Conservation (phyloP, 2,888 invertebrate genomes). For the Megalurothrips usitatus region DNA sequence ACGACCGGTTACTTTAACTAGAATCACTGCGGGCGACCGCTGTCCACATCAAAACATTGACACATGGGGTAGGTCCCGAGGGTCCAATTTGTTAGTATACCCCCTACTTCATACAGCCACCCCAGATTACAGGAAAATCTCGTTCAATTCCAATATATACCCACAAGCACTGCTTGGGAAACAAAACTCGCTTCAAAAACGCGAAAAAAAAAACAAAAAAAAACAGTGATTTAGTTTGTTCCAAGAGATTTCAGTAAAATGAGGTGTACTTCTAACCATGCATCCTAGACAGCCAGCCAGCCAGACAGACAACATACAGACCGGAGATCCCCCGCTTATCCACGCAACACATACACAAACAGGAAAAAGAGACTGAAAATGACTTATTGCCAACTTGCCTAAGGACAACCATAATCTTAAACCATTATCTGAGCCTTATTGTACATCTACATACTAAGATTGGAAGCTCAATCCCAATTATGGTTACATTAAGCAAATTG, state of each 20-base stretch:
- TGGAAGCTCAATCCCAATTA: constrained; percentile 20
- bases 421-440: constrained; percentile 17
- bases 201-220: not conserved
- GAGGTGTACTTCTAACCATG: constrained; percentile 25
- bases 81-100: constrained; percentile 20
- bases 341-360: constrained; percentile 26
- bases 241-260: constrained; percentile 26
- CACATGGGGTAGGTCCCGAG: constrained; percentile 7
- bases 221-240: constrained; percentile 19
- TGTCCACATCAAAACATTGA: not conserved
- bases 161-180: not conserved
- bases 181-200: not conserved
- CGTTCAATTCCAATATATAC: not conserved
- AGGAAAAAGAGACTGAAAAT: constrained; percentile 24
- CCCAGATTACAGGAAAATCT: constrained; percentile 16
- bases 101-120: constrained; percentile 20
- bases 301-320: constrained; percentile 24
- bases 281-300: constrained; percentile 25
- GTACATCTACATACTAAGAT: constrained; percentile 12
- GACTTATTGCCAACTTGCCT: constrained; percentile 22
- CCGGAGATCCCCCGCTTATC: constrained; percentile 17
- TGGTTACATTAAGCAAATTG: constrained; percentile 25
- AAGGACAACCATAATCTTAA: constrained; percentile 26
- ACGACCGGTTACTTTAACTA: not conserved
- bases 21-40: not conserved